Conservation (phyloP, 2,113 vertebrate species). For the Formicarius rufipectus region DNA sequence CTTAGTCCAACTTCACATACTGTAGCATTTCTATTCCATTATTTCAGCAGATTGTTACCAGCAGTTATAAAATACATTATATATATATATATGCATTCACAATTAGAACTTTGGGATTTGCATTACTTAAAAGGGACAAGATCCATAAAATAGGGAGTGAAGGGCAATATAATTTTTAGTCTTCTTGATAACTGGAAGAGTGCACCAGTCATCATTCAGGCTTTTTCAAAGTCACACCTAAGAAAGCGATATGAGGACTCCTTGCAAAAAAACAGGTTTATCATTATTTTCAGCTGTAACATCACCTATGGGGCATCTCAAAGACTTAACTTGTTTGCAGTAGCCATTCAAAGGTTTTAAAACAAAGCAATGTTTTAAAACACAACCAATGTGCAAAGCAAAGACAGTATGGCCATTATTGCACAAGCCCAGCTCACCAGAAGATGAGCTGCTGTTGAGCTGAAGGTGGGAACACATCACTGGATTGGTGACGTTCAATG, state of each 20-base stretch:
- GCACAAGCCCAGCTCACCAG: not conserved
- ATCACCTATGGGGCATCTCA: not conserved
- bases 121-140: not conserved
- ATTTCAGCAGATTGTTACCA: not conserved
- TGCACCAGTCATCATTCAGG: not conserved
- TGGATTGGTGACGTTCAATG: accelerated
- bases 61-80: not conserved
- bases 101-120: not conserved
- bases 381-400: not conserved
- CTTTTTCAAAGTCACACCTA: not conserved
- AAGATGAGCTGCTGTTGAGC: not conserved
- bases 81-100: not conserved
- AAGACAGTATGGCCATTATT: not conserved
- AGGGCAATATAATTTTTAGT: not conserved
- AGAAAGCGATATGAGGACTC: not conserved
- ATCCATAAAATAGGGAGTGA: not conserved
- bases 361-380: not conserved
- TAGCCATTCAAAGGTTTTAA: not conserved
- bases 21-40: not conserved
- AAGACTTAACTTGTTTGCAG: not conserved
- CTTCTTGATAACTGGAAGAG: not conserved
- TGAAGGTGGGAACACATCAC: not conserved
- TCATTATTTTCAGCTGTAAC: not conserved
- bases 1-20: not conserved
- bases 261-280: not conserved